A percentile compares a stretch with the other conserved stretches of the same genome.
Evolutionary conservation across 2,888 invertebrate species (phyloP).

Genomic region (Microctonus brassicae): DNA sequence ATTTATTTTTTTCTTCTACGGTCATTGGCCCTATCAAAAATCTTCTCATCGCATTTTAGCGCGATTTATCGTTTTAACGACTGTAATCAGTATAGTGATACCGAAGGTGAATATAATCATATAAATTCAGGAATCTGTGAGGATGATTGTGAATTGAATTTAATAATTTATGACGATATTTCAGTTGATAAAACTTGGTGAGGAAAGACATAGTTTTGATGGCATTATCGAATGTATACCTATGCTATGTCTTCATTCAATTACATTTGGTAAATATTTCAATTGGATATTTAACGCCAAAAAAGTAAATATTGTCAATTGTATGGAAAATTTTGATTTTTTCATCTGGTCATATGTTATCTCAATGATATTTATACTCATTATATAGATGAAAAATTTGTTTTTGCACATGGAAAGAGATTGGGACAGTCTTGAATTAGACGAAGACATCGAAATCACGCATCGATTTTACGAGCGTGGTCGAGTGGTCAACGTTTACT

Average conservation of each 20-base stretch:
- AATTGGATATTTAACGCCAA: constrained; percentile 35
- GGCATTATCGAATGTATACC: constrained; percentile 35
- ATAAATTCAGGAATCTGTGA: not conserved
- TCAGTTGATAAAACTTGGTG: constrained; percentile 35
- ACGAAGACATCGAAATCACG: constrained; percentile 28
- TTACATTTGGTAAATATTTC: constrained; percentile 20
- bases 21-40: constrained; percentile 39
- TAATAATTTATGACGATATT: not conserved
- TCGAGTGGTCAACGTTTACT: constrained; percentile 8
- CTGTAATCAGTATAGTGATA: not conserved
- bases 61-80: too few relatives aligned
- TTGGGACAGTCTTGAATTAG: constrained; percentile 16
- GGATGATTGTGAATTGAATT: not conserved
- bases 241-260: constrained; percentile 23
- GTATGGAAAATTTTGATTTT: not conserved
- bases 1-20: constrained; percentile 28
- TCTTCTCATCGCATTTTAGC: constrained; percentile 18
- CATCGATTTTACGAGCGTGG: constrained; percentile 24
- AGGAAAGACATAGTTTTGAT: constrained; percentile 38
- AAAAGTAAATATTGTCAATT: constrained; percentile 30
- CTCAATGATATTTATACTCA: not conserved
- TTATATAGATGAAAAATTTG: constrained; percentile 34
- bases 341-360: not conserved
- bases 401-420: constrained; percentile 34
- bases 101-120: constrained; percentile 8